Base-by-base conservation (phyloP, 2,797 vertebrate genomes). In the Lepilemur septentrionalis region DNA sequence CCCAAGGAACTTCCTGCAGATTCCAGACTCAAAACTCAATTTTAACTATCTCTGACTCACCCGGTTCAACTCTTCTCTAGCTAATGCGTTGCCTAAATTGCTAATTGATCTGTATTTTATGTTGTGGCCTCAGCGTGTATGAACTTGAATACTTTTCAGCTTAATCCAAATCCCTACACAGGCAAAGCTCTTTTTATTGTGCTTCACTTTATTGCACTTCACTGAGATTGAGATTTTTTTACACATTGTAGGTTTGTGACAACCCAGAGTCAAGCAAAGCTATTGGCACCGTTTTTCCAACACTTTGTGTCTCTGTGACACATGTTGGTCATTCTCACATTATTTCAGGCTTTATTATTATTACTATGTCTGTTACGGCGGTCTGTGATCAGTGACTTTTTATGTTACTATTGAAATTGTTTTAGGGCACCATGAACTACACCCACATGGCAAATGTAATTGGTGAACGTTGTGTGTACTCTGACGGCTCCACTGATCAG, bases 31-130 rank as follows among this genome's bases (percentile, higher is more conserved):
- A 1, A 38, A 46, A 46, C 18, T 75, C 46, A 25, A 20, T 57
- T 59, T 43, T n/a, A 73, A 63, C n/a, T 57, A 48, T 8, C 23
- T 3, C 2, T 7, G 50, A 20, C 87, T 89, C 41, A 75, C n/a
- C 69, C 35, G 88, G 35, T 32, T 76, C n/a, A 32, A n/a, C 32
- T 89, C 67, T 30, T 72, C 14, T 10, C 13, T 35, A 92, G 38
- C 22, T 18, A 65, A 85, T 23, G 4, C 14, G 57, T 4, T 75
- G 20, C 14, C 41, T 61, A 9, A 38, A 14, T 46, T 30, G 52
- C n/a, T 83, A 38, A 96, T 28, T 65, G 70, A 75, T 90, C 79
- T 4, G 2, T 32, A 20, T 67, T 95, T 85, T 17, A 78, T 75
- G 79, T 41, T 79, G 81, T 72, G 59, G 65, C 32, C 43, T 92